A percentile compares a stretch with the other conserved stretches of the same genome.
Conservation (phyloP, 2,113 vertebrate species). For the Garra rufa region DNA sequence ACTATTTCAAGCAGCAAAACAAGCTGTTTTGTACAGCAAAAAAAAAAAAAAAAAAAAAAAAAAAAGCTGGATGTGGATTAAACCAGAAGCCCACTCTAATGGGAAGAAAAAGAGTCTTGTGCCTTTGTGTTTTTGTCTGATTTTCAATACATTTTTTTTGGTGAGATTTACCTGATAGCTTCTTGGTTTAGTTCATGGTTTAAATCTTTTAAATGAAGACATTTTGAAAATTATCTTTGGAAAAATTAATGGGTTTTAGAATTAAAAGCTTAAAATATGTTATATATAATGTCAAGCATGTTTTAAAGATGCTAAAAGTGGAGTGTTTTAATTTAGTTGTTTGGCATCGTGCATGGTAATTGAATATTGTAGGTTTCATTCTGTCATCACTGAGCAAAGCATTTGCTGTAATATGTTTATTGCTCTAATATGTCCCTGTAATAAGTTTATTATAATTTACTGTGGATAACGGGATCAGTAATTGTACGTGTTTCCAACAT, state of each 20-base stretch:
- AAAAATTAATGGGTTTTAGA: neutral
- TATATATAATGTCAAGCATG: neutral
- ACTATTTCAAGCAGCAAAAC: no score
- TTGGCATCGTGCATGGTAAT: neutral
- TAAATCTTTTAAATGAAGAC: neutral
- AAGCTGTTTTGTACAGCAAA: no score
- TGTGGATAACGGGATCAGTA: neutral
- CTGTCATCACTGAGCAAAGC: neutral
- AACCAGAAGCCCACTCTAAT: no score
- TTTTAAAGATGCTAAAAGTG: neutral
- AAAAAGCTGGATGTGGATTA: no score
- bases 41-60: no score
- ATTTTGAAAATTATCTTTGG: neutral
- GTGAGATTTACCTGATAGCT: neutral
- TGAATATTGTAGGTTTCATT: neutral
- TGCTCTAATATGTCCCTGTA: neutral
- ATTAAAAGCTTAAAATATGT: neutral
- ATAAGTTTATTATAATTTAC: neutral
- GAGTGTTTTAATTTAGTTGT: neutral
- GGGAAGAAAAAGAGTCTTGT: no score
- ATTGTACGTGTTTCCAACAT: neutral
- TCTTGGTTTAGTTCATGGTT: neutral
- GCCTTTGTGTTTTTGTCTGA: neutral
- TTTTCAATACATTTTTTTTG: neutral
- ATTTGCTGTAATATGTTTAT: neutral